Evolutionary conservation across 2,888 invertebrate species (phyloP), one percentile per base, ranked within the genome.

Genomic region (Chymomyza procnemis): DNA sequence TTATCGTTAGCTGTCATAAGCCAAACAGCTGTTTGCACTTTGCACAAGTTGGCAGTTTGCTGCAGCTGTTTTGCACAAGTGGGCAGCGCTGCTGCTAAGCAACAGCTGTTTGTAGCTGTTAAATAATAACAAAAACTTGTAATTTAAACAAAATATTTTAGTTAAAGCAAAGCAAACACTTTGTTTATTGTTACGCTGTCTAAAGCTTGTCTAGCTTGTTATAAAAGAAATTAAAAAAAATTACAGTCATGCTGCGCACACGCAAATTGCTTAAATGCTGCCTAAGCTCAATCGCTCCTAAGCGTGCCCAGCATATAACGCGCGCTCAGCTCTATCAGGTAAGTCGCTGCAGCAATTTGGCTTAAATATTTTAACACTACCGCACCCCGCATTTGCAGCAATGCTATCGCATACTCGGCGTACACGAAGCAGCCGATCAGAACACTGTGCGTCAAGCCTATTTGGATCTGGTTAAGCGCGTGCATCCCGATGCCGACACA

Each of bases 401-500:
- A 91, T 94, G 94, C 80, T 96, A 94, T 87, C 91, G 92, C 74
- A 90, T 94, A 47, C 91, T 97, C 41, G 94, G 94, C 64, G 92
- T 97, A 41, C 91, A 93, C 0, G 92, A 94, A 75, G 91, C 93
- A 63, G 94, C 95, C 21, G 95, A 95, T 76, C 95, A 95, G 89
- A 94, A 95, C 82, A 93, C 93, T 22, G 93, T 97, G 8, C 93
- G 95, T 62, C 89, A 92, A 75, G 94, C 96, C 1, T 97, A 96
- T 88, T 91, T 97, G 58, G 91, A 93, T 63, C 91, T 96, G 50
- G 97, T 95, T 0, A 97, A 97, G 89, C 93, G 93, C 78, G 96
- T 94, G 83, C 97, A 97, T 90, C 97, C 97, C 0, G 97, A 97
- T 85, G 95, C 96, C 56, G 94, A 94, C 0, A 92, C 93, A 0